Conservation (phyloP, 2,888 invertebrate species). For the Dermolepida albohirtum region DNA sequence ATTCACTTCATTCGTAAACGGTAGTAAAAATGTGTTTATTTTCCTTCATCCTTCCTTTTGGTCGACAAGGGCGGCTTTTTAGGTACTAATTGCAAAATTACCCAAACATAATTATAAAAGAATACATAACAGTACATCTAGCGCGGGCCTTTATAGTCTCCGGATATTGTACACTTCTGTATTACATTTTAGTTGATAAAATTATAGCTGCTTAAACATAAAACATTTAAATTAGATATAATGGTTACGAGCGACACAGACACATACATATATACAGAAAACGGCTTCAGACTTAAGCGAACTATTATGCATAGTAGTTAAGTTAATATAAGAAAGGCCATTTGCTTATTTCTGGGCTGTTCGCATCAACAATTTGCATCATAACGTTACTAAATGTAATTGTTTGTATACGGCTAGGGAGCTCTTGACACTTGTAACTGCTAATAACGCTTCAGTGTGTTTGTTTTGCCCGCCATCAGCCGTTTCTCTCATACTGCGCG, state of each 20-base stretch:
- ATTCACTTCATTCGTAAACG: conserved; percentile 17
- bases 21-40: conserved; percentile 22
- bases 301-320: conserved; percentile 47
- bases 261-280: conserved; percentile 49
- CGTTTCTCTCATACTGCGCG: conserved; percentile 31
- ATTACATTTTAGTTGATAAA: conserved; percentile 44
- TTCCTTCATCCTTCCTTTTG: conserved; percentile 8
- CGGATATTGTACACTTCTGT: conserved; percentile 39
- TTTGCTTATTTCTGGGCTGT: conserved; percentile 51
- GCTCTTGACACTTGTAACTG: conserved; percentile 55
- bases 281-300: conserved; percentile 55
- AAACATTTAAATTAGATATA: conserved; percentile 46
- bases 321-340: conserved; percentile 50
- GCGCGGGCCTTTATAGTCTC: conserved; percentile 29
- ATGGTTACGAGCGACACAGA: conserved; percentile 41
- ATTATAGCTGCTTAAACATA: conserved; percentile 45
- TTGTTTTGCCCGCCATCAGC: conserved; percentile 45
- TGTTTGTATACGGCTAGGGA: conserved; percentile 57
- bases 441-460: conserved; percentile 51
- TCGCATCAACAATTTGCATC: conserved; percentile 58
- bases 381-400: conserved; percentile 57
- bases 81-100: conserved; percentile 37
- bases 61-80: conserved; percentile 18
- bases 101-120: conserved; percentile 42
- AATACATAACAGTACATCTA: conserved; percentile 44